A percentile compares a stretch with the other conserved stretches of the same genome.
Evolutionary conservation across 2,797 vertebrate genomes (phyloP).

Genomic region (Acanthis flammea): DNA sequence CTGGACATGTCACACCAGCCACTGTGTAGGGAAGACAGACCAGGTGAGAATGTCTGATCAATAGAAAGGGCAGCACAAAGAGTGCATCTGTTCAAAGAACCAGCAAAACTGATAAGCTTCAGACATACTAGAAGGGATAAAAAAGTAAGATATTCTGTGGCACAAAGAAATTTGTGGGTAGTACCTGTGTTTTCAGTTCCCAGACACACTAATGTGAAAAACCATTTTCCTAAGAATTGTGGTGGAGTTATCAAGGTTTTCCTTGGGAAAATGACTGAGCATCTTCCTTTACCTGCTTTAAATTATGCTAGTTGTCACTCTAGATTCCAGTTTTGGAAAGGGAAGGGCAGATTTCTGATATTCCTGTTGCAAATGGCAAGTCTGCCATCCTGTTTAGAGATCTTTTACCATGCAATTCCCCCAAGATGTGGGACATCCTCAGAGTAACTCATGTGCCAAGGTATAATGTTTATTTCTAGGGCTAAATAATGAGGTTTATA

Average conservation of each 20-base stretch:
- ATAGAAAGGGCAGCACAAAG: neutral
- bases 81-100: neutral
- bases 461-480: neutral
- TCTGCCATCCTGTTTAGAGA: neutral
- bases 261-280: neutral
- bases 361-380: neutral
- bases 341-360: neutral
- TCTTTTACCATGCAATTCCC: neutral
- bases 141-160: neutral
- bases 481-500: neutral
- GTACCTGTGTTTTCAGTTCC: neutral
- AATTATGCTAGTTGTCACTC: neutral
- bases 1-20: neutral
- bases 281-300: neutral
- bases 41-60: neutral
- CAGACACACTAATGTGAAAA: neutral
- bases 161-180: neutral
- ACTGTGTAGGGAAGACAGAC: neutral
- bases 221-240: neutral
- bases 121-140: neutral
- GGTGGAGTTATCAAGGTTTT: neutral
- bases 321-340: neutral
- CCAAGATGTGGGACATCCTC: neutral
- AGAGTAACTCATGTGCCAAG: neutral
- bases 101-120: neutral